Conservation (phyloP, 2,797 vertebrate genomes). For the Arrhamphus sclerolepis region DNA sequence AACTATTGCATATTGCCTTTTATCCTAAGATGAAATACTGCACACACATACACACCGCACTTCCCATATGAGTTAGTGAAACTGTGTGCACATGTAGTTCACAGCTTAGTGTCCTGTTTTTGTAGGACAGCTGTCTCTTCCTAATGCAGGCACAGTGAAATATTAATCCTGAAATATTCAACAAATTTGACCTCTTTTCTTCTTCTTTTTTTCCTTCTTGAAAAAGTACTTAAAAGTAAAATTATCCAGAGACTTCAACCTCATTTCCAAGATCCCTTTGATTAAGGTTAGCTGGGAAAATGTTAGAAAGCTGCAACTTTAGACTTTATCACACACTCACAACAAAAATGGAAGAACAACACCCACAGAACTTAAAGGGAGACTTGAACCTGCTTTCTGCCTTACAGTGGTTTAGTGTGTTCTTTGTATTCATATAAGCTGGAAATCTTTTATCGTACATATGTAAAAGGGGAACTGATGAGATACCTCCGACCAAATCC, state of each 20-base stretch:
- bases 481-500: conserved; percentile 71
- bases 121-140: conserved; percentile 37
- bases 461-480: conserved; percentile 55
- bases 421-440: conserved; percentile 61
- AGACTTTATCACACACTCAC: conserved; percentile 28
- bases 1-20: conserved; percentile 67
- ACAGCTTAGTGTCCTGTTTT: conserved; percentile 62
- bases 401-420: conserved; percentile 64
- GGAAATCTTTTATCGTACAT: conserved; percentile 61
- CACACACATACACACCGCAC: conserved; percentile 14
- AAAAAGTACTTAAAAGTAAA: conserved; percentile 41
- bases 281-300: conserved; percentile 24
- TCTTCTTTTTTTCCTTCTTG: not conserved
- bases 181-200: conserved; percentile 26
- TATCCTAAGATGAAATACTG: conserved; percentile 46
- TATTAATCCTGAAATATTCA: conserved; percentile 46
- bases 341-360: conserved; percentile 24
- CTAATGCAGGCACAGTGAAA: conserved; percentile 44
- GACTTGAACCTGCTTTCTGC: conserved; percentile 77
- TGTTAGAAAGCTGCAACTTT: conserved; percentile 28
- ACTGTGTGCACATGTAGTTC: conserved; percentile 41
- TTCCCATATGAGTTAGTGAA: conserved; percentile 39
- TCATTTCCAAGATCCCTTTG: conserved; percentile 3
- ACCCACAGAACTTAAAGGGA: conserved; percentile 71
- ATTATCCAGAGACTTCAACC: conserved; percentile 7